Conservation (phyloP, 2,113 vertebrate species). For the Phalacrocorax carbo region DNA sequence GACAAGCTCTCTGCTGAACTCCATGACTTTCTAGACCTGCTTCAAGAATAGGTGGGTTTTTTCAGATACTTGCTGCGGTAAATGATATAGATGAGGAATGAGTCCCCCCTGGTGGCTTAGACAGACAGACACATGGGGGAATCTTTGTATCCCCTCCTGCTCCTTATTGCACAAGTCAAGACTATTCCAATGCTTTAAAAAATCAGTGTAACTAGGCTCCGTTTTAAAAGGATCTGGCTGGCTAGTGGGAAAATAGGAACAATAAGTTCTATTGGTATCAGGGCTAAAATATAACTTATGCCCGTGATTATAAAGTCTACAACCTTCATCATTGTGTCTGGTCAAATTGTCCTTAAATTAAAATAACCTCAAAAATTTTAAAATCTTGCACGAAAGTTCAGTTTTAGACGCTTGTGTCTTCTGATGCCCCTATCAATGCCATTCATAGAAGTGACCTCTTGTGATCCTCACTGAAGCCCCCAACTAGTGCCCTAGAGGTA, state of each 20-base stretch:
- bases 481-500: too few species aligned
- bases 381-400: not conserved
- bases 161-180: not conserved
- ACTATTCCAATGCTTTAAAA: not conserved
- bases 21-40: not conserved
- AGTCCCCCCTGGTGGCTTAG: conserved; percentile 57
- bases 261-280: not conserved
- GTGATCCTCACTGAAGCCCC: not conserved
- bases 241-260: not conserved
- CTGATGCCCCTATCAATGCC: accelerated
- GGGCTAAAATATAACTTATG: not conserved
- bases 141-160: not conserved
- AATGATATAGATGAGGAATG: conserved; percentile 9
- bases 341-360: not conserved
- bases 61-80: not conserved
- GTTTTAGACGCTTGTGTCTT: not conserved
- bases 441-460: not conserved
- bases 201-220: accelerated
- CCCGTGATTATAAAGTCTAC: not conserved
- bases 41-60: not conserved
- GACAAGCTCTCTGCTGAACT: not conserved
- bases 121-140: not conserved
- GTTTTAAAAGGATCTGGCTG: not conserved
- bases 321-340: not conserved
- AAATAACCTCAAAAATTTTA: not conserved